phyloP scores from a whole-genome alignment of 2,113 vertebrate species.

The Philantomba maxwellii region DNA sequence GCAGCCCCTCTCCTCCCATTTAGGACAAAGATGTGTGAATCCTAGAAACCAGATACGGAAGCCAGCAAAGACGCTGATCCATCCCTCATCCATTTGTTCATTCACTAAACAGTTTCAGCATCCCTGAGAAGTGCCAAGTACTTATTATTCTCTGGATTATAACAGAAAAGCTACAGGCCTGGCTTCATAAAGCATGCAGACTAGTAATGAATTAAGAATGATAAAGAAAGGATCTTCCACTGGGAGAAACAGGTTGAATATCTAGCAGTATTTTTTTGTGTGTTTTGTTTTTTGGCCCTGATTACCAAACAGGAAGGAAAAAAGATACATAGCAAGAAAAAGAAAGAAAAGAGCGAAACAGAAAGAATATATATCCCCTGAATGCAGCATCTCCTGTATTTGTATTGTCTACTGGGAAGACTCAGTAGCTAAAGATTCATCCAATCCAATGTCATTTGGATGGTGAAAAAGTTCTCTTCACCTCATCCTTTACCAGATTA shows the following conservation, averaged over 20 bases:
- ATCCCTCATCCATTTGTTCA: neutral
- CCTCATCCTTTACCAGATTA: neutral
- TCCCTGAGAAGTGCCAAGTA: neutral
- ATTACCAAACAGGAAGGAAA: neutral
- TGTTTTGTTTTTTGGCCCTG: neutral
- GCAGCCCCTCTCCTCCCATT: neutral
- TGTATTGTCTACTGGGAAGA: neutral
- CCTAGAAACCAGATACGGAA: neutral
- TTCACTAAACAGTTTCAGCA: neutral
- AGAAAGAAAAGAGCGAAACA: neutral
- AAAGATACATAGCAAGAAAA: neutral
- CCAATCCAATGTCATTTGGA: neutral
- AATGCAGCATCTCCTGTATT: neutral
- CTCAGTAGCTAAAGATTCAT: neutral
- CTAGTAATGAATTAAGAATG: no score
- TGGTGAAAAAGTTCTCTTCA: neutral
- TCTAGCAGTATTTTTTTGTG: neutral
- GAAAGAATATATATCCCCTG: neutral
- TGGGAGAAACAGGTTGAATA: neutral
- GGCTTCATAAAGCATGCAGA: neutral
- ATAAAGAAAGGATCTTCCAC: neutral
- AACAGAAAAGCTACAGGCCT: neutral
- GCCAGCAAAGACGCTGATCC: neutral
- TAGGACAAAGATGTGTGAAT: neutral
- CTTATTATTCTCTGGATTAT: neutral